These are phyloP conservation scores for Aleiodes testaceus DNA, from an alignment of 2,888 invertebrate species.

Conservation along the genomic window DNA sequence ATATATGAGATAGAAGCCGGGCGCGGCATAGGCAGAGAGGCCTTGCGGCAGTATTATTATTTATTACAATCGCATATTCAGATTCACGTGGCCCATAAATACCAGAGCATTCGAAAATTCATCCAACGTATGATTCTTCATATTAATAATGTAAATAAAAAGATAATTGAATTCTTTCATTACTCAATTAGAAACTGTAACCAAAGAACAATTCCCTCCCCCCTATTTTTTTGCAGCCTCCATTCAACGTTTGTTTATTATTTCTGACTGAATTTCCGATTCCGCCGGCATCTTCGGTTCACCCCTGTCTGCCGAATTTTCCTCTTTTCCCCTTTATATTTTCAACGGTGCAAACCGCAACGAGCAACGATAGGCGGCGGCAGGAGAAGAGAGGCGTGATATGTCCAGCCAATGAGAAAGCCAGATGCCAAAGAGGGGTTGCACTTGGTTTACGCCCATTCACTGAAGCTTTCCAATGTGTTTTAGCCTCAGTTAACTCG, in stretches of 20 bases:
- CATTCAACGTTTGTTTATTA: neutral
- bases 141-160: neutral
- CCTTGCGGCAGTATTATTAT: conserved; percentile 67
- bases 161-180: too few species aligned
- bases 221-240: too few species aligned
- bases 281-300: neutral
- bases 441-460: neutral
- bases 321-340: neutral
- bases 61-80: conserved; percentile 57
- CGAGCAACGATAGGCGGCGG: conserved; percentile 5
- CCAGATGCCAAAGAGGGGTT: neutral
- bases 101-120: neutral
- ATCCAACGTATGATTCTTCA: neutral
- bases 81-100: conserved; percentile 18
- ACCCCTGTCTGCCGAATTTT: neutral
- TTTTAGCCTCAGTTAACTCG: conserved; percentile 11
- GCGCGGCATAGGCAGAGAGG: conserved; percentile 50
- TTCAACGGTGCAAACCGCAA: neutral
- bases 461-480: neutral
- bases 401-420: neutral
- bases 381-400: neutral
- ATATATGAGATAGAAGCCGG: conserved; percentile 58
- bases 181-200: too few species aligned
- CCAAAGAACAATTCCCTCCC: too few species aligned
- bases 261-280: neutral